These are phyloP conservation scores for Cichlasoma orientale DNA, from an alignment of 2,797 vertebrate species.

Conservation along the genomic window DNA sequence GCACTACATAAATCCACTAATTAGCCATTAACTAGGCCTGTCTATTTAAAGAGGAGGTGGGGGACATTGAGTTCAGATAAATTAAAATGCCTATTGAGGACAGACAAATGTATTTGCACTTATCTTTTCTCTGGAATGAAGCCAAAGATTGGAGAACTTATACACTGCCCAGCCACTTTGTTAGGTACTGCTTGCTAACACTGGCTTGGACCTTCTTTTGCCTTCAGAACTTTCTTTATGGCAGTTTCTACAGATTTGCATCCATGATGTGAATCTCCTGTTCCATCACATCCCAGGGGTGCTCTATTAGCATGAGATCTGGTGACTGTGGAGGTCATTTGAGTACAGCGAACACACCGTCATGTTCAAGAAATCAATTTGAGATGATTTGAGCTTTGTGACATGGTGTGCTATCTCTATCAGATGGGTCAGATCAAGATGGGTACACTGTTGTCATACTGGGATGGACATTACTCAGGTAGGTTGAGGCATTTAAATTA, in stretches of 20 bases:
- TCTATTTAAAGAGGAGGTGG: neutral
- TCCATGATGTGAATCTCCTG: neutral
- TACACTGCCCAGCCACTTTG: neutral
- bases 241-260: neutral
- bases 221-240: neutral
- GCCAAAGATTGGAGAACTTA: neutral
- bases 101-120: neutral
- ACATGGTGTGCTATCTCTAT: rapidly evolving
- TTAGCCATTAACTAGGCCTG: neutral
- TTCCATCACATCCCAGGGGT: rapidly evolving
- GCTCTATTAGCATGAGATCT: neutral
- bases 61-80: neutral
- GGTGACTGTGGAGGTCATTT: neutral
- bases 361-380: neutral
- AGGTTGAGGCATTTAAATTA: neutral
- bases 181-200: neutral
- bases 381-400: neutral
- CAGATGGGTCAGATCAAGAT: too few species aligned
- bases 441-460: neutral
- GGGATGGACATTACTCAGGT: neutral
- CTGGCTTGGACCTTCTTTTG: neutral
- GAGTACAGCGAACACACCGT: neutral
- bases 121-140: neutral
- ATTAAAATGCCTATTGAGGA: neutral
- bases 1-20: neutral